Evolutionary conservation across 37 sponge, comb jelly and placozoan species (phyloP).

Genomic region (Halichondria panicea): DNA sequence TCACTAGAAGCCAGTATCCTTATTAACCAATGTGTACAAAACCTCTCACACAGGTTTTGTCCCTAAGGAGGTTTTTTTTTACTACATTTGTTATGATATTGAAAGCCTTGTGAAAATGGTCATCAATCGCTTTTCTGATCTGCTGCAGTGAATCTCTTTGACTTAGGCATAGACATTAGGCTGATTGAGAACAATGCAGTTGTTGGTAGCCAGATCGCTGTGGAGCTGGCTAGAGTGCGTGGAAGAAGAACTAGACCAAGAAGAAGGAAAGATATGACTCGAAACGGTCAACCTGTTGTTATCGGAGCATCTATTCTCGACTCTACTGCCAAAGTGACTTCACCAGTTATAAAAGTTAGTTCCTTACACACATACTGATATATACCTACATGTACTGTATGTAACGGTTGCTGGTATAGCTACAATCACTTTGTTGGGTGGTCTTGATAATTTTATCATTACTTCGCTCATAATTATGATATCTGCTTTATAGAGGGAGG

Average conservation of each 20-base stretch:
- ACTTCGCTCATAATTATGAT: not conserved
- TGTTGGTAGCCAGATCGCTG: slow-evolving; percentile 84
- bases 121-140: too few species aligned
- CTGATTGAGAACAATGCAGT: slow-evolving; percentile 89
- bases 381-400: not conserved
- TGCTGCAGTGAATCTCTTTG: not conserved
- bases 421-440: not conserved
- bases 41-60: too few species aligned
- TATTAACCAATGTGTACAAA: not conserved
- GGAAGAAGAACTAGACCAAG: not conserved
- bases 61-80: too few species aligned
- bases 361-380: too few species aligned
- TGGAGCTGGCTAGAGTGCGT: slow-evolving; percentile 32
- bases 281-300: slow-evolving; percentile 49
- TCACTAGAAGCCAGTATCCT: slow-evolving; percentile 89
- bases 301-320: slow-evolving; percentile 81
- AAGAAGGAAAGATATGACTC: not conserved
- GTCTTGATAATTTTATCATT: not conserved
- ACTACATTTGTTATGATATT: too few species aligned
- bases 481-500: slow-evolving; percentile 29
- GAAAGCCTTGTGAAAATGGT: too few species aligned
- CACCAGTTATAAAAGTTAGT: slow-evolving; percentile 18
- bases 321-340: slow-evolving; percentile 36
- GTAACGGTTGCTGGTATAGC: not conserved
- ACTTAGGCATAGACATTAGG: slow-evolving; percentile 65